A percentile compares a stretch with the other conserved stretches of the same genome.
These are phyloP conservation scores for Melanargia galathea DNA, from an alignment of 2,888 invertebrate species.

Conservation along the genomic window DNA sequence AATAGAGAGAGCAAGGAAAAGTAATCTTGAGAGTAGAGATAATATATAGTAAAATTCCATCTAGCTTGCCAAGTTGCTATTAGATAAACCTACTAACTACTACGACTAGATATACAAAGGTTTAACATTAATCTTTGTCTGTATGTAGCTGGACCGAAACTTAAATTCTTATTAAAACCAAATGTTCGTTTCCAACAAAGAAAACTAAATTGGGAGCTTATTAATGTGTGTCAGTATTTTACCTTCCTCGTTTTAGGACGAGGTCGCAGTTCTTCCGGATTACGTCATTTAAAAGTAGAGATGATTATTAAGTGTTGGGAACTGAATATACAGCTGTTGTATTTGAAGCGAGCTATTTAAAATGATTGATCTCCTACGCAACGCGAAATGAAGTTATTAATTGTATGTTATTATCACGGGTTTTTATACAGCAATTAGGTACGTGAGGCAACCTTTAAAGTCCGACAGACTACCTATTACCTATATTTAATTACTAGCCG, in stretches of 20 bases:
- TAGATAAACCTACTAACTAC: background rate
- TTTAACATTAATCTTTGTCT: background rate
- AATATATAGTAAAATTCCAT: too few relatives aligned
- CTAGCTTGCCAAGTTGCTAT: too few relatives aligned
- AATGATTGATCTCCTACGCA: slow-evolving; percentile 23
- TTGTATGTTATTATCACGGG: slow-evolving; percentile 21
- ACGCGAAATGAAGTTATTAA: slow-evolving; percentile 20
- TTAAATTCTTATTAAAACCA: background rate
- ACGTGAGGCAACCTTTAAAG: background rate
- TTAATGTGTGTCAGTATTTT: slow-evolving; percentile 34
- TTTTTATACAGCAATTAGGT: background rate
- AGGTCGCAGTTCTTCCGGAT: slow-evolving; percentile 39
- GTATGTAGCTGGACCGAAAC: background rate
- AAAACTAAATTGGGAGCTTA: slow-evolving; percentile 33
- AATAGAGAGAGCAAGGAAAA: too few relatives aligned
- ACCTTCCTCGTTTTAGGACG: slow-evolving; percentile 35
- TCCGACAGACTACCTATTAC: background rate
- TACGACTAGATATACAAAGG: background rate
- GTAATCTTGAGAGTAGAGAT: too few relatives aligned
- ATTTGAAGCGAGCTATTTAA: slow-evolving; percentile 14
- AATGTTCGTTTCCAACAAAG: slow-evolving; percentile 24
- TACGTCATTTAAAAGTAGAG: slow-evolving; percentile 34
- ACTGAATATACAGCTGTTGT: slow-evolving; percentile 16
- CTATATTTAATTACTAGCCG: too few relatives aligned
- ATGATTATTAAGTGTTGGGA: slow-evolving; percentile 27